Evolutionary conservation across 2,797 vertebrate genomes (phyloP), one percentile per base, ranked within the genome.

Genomic region (Galago senegalensis): DNA sequence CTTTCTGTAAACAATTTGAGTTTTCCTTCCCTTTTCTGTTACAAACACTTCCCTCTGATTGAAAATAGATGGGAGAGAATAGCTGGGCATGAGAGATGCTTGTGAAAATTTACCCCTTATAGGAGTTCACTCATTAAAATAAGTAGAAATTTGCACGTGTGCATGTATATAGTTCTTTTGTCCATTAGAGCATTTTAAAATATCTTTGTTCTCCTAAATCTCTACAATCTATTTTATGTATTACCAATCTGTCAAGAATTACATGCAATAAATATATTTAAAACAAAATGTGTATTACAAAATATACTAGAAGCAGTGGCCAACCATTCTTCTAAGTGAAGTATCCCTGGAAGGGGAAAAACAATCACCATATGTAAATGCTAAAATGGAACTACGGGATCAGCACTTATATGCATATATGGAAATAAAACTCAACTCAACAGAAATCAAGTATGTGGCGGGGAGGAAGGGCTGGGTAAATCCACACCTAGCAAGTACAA

Each of bases 191-290:
- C 13, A 80, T 37, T 75, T 49, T 4, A 53, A 18, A 60, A 10
- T 77, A 46, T 83, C 37, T 70, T 56, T 86, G 5, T 34, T 65
- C 37, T 63, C 61, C 5, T 43, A n/a, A 60, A 53, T 83, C 9
- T 27, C 31, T 46, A 75, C 58, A 89, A 92, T 49, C 12, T 31
- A 25, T 49, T 88, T 75, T 86, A 92, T 83, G 1, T 23, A 37
- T 87, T 84, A 40, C 7, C 46, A 80, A 11, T 70, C 79, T 87
- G 29, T 20, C 43, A 84, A 75, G 21, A 76, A 95, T 63, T 93
- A 69, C 31, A 56, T 56, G 14, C 6, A 84, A 17, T 43, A 70
- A 60, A 92, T 94, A 25, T 37, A 73, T 87, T 80, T 70, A 77
- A 89, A 75, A 92, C 43, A 13, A 75, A 76, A 87, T 61, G 5